phyloP scores from a whole-genome alignment of 2,888 invertebrate genomes.

The Agrilus cyanescens region DNA sequence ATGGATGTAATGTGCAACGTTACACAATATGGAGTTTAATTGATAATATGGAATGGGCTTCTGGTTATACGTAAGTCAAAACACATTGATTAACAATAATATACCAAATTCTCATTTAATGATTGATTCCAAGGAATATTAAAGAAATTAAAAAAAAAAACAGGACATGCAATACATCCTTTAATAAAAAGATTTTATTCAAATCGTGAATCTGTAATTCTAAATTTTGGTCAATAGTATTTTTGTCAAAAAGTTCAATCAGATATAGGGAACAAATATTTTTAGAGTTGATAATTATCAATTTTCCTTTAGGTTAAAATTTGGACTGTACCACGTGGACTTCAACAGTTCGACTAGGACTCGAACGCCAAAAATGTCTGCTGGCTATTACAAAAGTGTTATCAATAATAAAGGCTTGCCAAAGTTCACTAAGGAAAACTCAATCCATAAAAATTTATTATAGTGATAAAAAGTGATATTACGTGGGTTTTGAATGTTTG shows the following conservation, averaged over 20 bases:
- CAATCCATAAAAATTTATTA: neutral
- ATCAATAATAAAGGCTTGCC: conserved; percentile 23
- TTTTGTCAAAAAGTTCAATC: no score
- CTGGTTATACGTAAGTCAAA: conserved; percentile 55
- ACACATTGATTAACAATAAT: no score
- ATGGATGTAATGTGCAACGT: conserved; percentile 47
- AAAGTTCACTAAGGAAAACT: neutral
- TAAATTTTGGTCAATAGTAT: no score
- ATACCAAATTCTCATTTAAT: neutral
- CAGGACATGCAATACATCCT: no score
- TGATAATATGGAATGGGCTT: conserved; percentile 73
- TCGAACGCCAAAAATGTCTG: conserved; percentile 53
- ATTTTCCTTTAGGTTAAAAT: conserved; percentile 51
- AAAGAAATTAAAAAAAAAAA: neutral
- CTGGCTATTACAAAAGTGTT: conserved; percentile 42
- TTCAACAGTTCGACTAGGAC: conserved; percentile 44
- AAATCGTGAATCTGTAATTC: no score
- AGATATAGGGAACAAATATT: no score
- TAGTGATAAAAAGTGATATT: neutral
- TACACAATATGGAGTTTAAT: conserved; percentile 70
- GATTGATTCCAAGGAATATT: neutral
- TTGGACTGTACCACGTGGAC: conserved; percentile 58
- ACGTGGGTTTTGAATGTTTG: no score
- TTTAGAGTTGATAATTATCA: no score
- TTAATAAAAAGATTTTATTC: no score